Evolutionary conservation across 2,888 invertebrate genomes (phyloP).

Genomic region (Ptychoptera albimana): DNA sequence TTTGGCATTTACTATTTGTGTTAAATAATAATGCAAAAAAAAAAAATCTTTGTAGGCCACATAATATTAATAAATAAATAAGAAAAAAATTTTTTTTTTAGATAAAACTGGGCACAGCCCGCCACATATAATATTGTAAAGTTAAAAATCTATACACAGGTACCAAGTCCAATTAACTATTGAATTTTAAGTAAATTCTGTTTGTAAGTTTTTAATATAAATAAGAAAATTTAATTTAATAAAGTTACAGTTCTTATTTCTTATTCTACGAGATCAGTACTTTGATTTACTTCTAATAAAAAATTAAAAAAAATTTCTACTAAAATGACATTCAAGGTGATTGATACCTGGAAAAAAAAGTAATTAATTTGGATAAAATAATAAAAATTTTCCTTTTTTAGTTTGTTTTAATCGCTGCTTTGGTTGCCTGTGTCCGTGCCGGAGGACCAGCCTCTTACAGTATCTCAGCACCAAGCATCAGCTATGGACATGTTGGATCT

Average conservation of each 20-base stretch:
- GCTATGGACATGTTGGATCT: slow-evolving; percentile 27
- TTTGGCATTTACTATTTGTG: too few relatives aligned
- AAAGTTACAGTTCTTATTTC: not conserved
- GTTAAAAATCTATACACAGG: not conserved
- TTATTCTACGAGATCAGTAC: not conserved
- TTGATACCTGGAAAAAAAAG: too few relatives aligned
- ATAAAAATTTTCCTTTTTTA: slow-evolving; percentile 14
- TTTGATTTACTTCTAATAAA: not conserved
- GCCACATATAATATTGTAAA: not conserved
- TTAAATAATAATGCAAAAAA: too few relatives aligned
- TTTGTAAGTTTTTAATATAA: not conserved
- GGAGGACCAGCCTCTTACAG: slow-evolving; percentile 30
- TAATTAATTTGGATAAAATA: not conserved
- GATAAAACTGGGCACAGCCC: not conserved
- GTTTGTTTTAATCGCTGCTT: slow-evolving; percentile 22
- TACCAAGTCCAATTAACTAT: not conserved
- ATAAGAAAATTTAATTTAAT: not conserved
- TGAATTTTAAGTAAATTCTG: not conserved
- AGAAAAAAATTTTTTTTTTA: not conserved
- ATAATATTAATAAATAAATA: too few relatives aligned
- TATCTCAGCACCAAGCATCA: slow-evolving; percentile 27
- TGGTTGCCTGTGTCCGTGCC: slow-evolving; percentile 24
- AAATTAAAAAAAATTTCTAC: too few relatives aligned
- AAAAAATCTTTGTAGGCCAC: too few relatives aligned
- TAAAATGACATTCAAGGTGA: too few relatives aligned